Percentiles rank a stretch among this genome's conserved stretches.
Conservation (phyloP, 2,888 invertebrate species). For the Spodoptera littoralis region DNA sequence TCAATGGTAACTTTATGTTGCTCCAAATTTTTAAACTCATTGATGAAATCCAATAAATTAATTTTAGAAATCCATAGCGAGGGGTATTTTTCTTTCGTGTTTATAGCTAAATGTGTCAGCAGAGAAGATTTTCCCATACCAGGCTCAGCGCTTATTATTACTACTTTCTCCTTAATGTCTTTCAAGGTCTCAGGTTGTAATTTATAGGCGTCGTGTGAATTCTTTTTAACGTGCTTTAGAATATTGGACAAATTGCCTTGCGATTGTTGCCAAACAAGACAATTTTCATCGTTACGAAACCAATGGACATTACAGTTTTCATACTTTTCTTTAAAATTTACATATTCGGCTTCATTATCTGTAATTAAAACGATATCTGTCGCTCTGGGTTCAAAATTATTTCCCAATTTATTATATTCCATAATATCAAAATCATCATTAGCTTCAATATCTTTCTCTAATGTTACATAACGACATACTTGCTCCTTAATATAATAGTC, state of each 20-base stretch:
- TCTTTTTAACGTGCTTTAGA: conserved; percentile 28
- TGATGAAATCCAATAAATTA: conserved; percentile 40
- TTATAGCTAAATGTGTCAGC: conserved; percentile 47
- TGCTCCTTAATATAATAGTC: conserved; percentile 32
- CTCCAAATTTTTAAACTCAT: conserved; percentile 25
- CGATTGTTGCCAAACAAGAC: conserved; percentile 38
- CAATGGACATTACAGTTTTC: conserved; percentile 37
- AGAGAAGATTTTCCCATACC: conserved; percentile 59
- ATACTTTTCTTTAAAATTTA: conserved; percentile 3
- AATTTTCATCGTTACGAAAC: conserved; percentile 22
- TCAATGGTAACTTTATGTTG: conserved; percentile 7
- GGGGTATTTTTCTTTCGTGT: conserved; percentile 43
- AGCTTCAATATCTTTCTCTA: conserved; percentile 4
- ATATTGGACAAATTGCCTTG: conserved; percentile 29
- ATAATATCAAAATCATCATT: conserved; percentile 14
- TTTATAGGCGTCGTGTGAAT: conserved; percentile 5
- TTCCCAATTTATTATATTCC: conserved; percentile 4
- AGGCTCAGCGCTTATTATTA: conserved; percentile 49
- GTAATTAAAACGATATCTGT: conserved; percentile 37
- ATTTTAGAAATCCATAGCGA: conserved; percentile 49
- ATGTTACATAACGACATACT: conserved; percentile 36
- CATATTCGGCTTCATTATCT: conserved; percentile 27
- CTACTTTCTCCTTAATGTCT: conserved; percentile 39
- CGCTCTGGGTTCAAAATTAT: neutral
- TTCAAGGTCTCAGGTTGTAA: conserved; percentile 18